Base-by-base conservation (phyloP, 2,888 invertebrate species). In the Priocnemis perturbator region DNA sequence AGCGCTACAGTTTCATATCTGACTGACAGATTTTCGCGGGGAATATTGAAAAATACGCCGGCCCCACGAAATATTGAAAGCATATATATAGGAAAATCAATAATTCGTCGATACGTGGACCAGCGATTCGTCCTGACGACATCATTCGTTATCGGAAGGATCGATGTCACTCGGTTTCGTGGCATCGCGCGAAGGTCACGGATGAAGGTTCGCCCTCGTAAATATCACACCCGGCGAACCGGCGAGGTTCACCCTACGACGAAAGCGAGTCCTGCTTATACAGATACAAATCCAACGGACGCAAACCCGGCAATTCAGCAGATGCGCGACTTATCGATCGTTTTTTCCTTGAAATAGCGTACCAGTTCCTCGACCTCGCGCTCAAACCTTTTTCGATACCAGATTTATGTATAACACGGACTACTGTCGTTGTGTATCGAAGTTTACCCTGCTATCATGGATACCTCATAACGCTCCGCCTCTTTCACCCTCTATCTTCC, bases 291-390 rank as follows among this genome's bases (percentile, higher is more conserved):
- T 59, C 50, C 44, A 21, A 23, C 58, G 57, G 15, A 2, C 20
- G 47, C 23, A 26, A 57, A 15, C 23, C 67, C 23, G 48, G 26
- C 11, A 53, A 57, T 37, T 53, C 57, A 53, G 58, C 59, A 30
- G 52, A 63, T 60, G 59, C 26, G 26, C 57, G 45, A 45, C 56
- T 37, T 57, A 65, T 69, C 57, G 58, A 69, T 69, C 57, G 47
- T 17, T 7, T 3, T 3, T n/a, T n/a, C n/a, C 44, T 20, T 48
- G 52, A 45, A 64, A 45, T 53, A 21, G 30, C 52, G 19, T 15
- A 50, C 44, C 45, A 57, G 19, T 23, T 52, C 47, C 23, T 37
- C 17, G 7, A 23, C 23, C 37, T 57, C 57, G 1, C 15, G 14
- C 47, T n/a, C 23, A 5, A 15, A 50, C n/a, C 19, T 19, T 50